Conservation (phyloP, 2,113 vertebrate species). For the Ancistrus triradiatus region DNA sequence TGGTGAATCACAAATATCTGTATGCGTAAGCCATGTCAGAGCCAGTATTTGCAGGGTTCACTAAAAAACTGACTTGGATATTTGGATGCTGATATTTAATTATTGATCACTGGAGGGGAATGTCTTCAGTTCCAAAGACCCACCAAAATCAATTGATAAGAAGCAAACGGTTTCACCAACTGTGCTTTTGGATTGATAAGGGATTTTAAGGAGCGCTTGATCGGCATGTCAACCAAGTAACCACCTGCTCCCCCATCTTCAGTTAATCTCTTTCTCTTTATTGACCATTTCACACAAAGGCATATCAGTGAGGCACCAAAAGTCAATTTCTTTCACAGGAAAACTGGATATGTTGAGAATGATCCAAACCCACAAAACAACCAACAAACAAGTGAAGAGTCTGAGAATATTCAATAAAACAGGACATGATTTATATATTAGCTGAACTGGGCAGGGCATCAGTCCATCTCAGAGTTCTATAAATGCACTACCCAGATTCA, state of each 20-base stretch:
- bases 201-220: not conserved
- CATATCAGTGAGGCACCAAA: not conserved
- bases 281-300: slow-evolving; percentile 15
- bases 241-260: not conserved
- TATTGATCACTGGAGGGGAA: slow-evolving; percentile 3
- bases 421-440: no score
- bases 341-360: not conserved
- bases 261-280: slow-evolving; percentile 8
- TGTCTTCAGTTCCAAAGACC: not conserved
- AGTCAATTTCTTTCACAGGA: not conserved
- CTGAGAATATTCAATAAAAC: no score
- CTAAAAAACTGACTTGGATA: not conserved
- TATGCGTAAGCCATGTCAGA: not conserved
- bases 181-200: slow-evolving; percentile 11
- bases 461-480: no score
- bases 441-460: no score
- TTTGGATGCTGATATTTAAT: no score
- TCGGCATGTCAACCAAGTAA: slow-evolving; percentile 1
- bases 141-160: slow-evolving; percentile 20
- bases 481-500: no score
- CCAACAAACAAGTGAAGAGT: not conserved
- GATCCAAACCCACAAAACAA: not conserved
- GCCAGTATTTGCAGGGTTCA: not conserved
- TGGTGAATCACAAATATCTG: not conserved
- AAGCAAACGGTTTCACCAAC: slow-evolving; percentile 20